Evolutionary conservation across 2,797 vertebrate genomes (phyloP).

Genomic region (Urocyon cinereoargenteus): DNA sequence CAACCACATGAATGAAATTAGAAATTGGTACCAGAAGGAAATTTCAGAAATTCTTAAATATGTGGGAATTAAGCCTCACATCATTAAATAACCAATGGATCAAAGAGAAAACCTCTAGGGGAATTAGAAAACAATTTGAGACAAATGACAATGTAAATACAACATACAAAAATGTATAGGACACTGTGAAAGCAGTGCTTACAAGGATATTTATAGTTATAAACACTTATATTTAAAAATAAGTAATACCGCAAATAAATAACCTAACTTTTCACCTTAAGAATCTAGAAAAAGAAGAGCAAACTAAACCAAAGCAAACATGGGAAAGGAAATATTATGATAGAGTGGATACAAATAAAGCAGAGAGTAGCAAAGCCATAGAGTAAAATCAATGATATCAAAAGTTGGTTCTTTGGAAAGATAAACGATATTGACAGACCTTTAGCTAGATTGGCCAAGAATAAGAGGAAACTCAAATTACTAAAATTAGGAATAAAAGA

Average conservation of each 20-base stretch:
- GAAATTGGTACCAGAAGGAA: background rate
- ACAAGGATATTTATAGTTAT: background rate
- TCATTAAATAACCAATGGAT: background rate
- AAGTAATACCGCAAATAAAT: background rate
- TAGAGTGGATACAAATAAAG: background rate
- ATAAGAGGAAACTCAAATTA: background rate
- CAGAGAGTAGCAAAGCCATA: background rate
- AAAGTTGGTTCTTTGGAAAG: background rate
- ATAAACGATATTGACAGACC: background rate
- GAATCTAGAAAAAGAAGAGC: background rate
- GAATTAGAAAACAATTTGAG: background rate
- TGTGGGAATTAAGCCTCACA: background rate
- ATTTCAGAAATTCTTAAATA: background rate
- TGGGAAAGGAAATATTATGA: background rate
- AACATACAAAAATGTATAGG: background rate
- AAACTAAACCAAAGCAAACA: background rate
- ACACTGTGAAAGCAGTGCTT: background rate
- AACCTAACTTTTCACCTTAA: background rate
- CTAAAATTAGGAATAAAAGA: background rate
- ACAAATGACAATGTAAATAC: background rate
- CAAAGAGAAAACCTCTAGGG: background rate
- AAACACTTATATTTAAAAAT: background rate
- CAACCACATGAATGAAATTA: background rate
- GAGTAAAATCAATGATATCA: background rate
- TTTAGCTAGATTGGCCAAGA: background rate